Conservation (phyloP, 2,797 vertebrate species). For the Pyrocephalus nanus region DNA sequence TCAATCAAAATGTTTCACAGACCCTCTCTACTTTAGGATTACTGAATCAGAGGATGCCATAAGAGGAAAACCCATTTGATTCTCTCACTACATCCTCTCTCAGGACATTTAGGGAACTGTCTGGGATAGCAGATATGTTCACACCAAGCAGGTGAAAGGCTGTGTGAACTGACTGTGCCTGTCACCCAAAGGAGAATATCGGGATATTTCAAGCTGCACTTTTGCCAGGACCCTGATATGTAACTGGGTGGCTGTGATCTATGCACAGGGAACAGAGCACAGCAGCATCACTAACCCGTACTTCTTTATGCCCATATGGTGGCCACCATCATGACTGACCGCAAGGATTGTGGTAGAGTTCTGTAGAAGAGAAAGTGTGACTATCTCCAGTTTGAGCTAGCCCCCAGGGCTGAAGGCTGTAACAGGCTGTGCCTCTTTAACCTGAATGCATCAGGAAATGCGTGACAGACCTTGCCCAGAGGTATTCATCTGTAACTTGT, state of each 20-base stretch:
- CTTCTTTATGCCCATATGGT: neutral
- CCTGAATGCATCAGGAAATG: constrained; percentile 56
- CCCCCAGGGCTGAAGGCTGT: constrained; percentile 41
- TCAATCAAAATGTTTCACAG: neutral
- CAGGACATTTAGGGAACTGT: neutral
- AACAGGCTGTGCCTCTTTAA: constrained; percentile 56
- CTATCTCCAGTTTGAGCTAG: constrained; percentile 46
- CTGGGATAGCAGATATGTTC: neutral
- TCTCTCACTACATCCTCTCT: neutral
- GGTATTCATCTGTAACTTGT: constrained; percentile 63
- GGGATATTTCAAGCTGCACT: neutral
- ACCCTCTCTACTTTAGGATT: neutral
- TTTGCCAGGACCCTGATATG: neutral
- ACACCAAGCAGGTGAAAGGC: neutral
- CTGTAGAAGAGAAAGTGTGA: constrained; percentile 8
- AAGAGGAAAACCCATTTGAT: neutral
- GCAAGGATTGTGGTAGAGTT: neutral
- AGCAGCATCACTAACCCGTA: neutral
- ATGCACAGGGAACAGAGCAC: neutral
- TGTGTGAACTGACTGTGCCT: rapidly evolving
- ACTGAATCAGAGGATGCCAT: neutral
- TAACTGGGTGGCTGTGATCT: neutral
- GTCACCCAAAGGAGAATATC: neutral
- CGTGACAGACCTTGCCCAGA: constrained; percentile 61
- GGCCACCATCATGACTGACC: neutral